Evolutionary conservation across 2,113 vertebrate species (phyloP), one percentile per base, ranked within the genome.

Genomic region (Oplegnathus fasciatus): DNA sequence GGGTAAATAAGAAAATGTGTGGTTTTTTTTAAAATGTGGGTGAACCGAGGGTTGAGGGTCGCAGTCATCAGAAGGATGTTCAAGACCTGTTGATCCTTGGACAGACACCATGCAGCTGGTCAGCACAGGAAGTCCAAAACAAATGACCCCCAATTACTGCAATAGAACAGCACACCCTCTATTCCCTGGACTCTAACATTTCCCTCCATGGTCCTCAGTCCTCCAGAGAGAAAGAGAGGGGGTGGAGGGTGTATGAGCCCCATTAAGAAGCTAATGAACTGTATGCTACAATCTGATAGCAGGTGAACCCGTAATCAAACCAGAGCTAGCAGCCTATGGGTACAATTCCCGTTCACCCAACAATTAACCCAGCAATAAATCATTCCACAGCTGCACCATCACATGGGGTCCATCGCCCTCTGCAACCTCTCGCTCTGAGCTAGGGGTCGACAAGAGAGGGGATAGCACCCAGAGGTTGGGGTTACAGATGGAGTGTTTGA

Each of bases 401-500:
- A 92, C 86, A 92, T 86, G 86, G 90, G 81, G 85, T 92, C 83
- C 65, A 80, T 86, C 72, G 75, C 70, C 84, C 83, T 64, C 87
- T 67, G 50, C 74, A 80, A 42, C 82, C 85, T 84, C 67, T 82
- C 22, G 30, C 82, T 87, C 67, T 70, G 52, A 83, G 88, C 91
- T 76, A 76, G 69, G 91, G 87, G 83, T 87, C 70, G 78, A 69
- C 74, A 90, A 90, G 84, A 87, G 88, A 88, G 88, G 80, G 83
- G 83, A 79, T 88, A 77, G 86, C 80, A 71, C 37, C 79, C 84
- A 88, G 91, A 87, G 92, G 82, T 89, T 92, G 82, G 89, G 86
- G 91, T 90, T 94, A 91, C 92, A 91, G 90, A 92, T 90, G 91
- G 68, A 86, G 85, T n/a, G 84, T 93, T 94, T 94, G 93, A 94